phyloP scores from a whole-genome alignment of 2,797 vertebrate species.

The Pangasius larnaudii region DNA sequence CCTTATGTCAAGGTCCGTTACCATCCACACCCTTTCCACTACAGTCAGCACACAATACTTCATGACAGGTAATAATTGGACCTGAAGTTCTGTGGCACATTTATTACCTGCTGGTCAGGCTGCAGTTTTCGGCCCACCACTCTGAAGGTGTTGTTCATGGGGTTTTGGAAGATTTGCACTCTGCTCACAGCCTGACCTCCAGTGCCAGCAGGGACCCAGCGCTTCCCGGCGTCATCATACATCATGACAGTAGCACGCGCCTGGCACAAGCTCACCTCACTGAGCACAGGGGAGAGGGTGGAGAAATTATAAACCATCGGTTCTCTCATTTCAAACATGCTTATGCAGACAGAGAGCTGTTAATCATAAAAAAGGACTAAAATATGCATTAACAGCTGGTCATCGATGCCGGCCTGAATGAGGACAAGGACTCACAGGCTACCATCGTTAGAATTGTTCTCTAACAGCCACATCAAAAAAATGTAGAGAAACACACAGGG shows the following conservation, averaged over 20 bases:
- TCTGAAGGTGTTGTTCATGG: conserved; percentile 83
- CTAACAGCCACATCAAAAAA: not conserved
- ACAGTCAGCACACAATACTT: not conserved
- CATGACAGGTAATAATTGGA: not conserved
- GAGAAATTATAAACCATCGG: not conserved
- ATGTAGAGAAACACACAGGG: conserved; percentile 16
- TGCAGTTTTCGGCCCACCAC: conserved; percentile 93
- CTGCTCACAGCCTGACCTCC: conserved; percentile 85
- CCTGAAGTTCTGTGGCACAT: not conserved
- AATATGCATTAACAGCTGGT: not conserved
- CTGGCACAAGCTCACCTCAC: conserved; percentile 94
- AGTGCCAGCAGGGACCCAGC: conserved; percentile 90
- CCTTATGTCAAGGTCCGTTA: not conserved
- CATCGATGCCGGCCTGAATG: not conserved
- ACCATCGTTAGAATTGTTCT: conserved; percentile 10
- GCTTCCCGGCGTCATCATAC: conserved; percentile 90
- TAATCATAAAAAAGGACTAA: not conserved
- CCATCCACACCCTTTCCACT: not conserved
- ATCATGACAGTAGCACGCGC: conserved; percentile 94
- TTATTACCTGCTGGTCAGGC: conserved; percentile 87
- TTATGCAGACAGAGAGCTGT: not conserved
- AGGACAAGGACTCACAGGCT: conserved; percentile 10
- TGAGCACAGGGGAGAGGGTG: conserved; percentile 54
- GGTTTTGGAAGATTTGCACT: conserved; percentile 91
- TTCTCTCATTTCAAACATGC: not conserved